phyloP scores from a whole-genome alignment of 2,797 vertebrate species.

The Lycodopsis pacificus region DNA sequence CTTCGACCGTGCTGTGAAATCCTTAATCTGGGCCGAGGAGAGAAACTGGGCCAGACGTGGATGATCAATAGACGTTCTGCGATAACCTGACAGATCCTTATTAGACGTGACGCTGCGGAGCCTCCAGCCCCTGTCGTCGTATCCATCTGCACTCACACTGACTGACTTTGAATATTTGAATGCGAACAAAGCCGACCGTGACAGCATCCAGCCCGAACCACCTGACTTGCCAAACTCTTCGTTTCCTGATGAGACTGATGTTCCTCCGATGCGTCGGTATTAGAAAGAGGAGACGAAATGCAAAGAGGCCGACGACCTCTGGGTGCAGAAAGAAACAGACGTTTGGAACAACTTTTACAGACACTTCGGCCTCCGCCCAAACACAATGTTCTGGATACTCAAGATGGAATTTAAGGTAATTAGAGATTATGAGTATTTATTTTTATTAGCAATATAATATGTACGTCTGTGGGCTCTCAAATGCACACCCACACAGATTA shows the following conservation, averaged over 20 bases:
- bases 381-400: background rate
- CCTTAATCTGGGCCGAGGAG: slow-evolving; percentile 36
- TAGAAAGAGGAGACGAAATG: background rate
- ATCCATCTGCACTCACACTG: slow-evolving; percentile 29
- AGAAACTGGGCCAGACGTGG: slow-evolving; percentile 56
- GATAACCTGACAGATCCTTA: slow-evolving; percentile 59
- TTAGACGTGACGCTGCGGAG: slow-evolving; percentile 51
- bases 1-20: slow-evolving; percentile 36
- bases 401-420: background rate
- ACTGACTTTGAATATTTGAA: slow-evolving; percentile 54
- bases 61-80: slow-evolving; percentile 59
- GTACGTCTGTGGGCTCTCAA: background rate
- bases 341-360: background rate
- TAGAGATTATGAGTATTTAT: background rate
- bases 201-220: slow-evolving; percentile 28
- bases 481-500: slow-evolving; percentile 15
- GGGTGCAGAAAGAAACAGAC: background rate
- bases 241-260: slow-evolving; percentile 19
- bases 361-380: background rate
- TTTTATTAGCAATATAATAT: background rate
- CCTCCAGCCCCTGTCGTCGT: slow-evolving; percentile 42
- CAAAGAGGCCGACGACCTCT: background rate
- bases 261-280: background rate
- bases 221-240: slow-evolving; percentile 22
- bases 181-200: slow-evolving; percentile 33